A percentile compares a stretch with the other conserved stretches of the same genome.
These are phyloP conservation scores for Ditylenchus dipsaci DNA, from an alignment of 1,140 invertebrate species.

Conservation along the genomic window DNA sequence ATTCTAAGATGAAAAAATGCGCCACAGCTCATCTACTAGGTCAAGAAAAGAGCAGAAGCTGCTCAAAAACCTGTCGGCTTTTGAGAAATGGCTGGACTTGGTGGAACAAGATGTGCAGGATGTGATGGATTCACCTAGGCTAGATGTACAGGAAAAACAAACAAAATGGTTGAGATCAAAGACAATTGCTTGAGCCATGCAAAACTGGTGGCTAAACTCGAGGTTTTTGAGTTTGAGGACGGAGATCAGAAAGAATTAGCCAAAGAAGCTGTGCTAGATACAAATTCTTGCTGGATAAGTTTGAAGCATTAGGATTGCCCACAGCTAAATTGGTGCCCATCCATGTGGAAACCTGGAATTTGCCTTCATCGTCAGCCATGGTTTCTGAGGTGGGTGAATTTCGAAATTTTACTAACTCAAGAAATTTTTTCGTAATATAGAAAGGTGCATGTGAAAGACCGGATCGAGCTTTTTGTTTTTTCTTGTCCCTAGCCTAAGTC, in stretches of 20 bases:
- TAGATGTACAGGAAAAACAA: conserved; percentile 9
- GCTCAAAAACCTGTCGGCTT: conserved; percentile 19
- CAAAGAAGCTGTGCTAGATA: conserved; percentile 8
- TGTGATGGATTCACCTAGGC: neutral
- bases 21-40: neutral
- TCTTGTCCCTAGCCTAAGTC: too few species aligned
- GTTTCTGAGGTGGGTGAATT: neutral
- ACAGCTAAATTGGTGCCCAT: conserved; percentile 29
- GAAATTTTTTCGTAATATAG: conserved; percentile 2
- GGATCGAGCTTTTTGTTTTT: too few species aligned
- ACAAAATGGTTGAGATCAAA: conserved; percentile 12
- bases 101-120: conserved; percentile 2
- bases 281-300: conserved; percentile 24
- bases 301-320: conserved; percentile 18
- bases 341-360: conserved; percentile 1
- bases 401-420: neutral
- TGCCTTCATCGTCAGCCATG: neutral
- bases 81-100: conserved; percentile 30
- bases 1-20: conserved; percentile 6
- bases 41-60: conserved; percentile 14
- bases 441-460: too few species aligned
- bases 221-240: conserved; percentile 10
- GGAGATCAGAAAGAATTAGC: conserved; percentile 23
- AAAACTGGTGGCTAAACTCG: conserved; percentile 11
- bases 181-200: conserved; percentile 23